Percentiles rank a stretch among this genome's conserved stretches.
phyloP scores from a whole-genome alignment of 2,113 vertebrate species.

The Phycodurus eques region DNA sequence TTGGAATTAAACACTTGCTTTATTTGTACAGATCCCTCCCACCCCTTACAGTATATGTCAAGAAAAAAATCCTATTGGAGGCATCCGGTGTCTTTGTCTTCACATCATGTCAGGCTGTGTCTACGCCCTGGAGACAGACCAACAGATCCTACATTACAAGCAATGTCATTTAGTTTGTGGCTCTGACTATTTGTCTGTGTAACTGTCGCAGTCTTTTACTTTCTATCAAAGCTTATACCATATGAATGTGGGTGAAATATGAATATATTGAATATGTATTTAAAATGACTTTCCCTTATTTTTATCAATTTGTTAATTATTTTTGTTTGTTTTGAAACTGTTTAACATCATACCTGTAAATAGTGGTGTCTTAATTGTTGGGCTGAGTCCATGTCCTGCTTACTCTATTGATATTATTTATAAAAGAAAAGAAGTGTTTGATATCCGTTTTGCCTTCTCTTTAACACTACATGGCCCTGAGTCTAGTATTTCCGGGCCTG shows the following conservation, averaged over 20 bases:
- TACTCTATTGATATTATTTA: neutral
- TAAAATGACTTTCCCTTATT: neutral
- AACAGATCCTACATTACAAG: neutral
- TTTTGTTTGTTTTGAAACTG: neutral
- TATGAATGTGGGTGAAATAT: slow-evolving; percentile 5
- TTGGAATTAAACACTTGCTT: slow-evolving; percentile 5
- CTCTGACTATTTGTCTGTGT: slow-evolving; percentile 11
- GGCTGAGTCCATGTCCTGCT: slow-evolving; percentile 15
- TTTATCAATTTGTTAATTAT: neutral
- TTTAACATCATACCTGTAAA: neutral
- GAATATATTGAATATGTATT: neutral
- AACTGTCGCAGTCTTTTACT: neutral
- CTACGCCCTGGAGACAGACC: neutral
- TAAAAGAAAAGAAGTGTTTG: neutral
- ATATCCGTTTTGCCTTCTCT: neutral
- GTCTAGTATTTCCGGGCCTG: slow-evolving; percentile 5
- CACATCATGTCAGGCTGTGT: slow-evolving; percentile 14
- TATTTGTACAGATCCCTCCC: neutral
- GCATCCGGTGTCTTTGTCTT: neutral
- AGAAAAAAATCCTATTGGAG: neutral
- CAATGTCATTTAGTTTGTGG: slow-evolving; percentile 1
- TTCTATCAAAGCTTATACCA: neutral
- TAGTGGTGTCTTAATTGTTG: neutral
- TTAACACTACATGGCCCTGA: neutral
- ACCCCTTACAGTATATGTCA: neutral